phyloP scores from a whole-genome alignment of 64 coral and sea anemone genomes.

The Pachyseris speciosa region DNA sequence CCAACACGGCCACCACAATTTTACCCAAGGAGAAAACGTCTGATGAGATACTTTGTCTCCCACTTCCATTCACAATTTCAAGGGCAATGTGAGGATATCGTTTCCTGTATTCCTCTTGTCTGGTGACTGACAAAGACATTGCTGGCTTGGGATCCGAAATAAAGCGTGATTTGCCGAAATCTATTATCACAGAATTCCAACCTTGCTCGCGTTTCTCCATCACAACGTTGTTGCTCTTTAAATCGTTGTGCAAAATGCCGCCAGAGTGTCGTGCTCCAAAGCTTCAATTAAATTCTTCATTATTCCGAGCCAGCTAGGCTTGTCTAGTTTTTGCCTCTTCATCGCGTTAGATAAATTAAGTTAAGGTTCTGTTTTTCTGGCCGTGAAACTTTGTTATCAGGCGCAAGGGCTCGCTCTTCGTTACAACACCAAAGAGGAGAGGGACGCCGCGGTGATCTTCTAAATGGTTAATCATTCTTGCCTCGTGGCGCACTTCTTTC shows the following conservation, averaged over 20 bases:
- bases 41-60: neutral
- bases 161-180: neutral
- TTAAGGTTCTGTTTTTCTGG: neutral
- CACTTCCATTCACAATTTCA: neutral
- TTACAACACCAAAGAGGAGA: neutral
- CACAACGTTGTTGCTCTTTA: neutral
- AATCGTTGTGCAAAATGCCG: neutral
- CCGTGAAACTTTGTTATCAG: slow-evolving; percentile 1
- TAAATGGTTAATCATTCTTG: neutral
- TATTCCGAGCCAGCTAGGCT: neutral
- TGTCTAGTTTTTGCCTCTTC: neutral
- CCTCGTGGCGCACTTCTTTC: neutral
- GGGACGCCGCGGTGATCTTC: neutral
- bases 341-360: neutral
- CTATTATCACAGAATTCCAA: neutral
- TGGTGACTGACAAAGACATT: neutral
- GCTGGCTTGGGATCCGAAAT: neutral
- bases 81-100: neutral
- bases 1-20: neutral
- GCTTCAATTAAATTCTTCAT: neutral
- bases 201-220: neutral
- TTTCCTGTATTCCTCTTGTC: neutral
- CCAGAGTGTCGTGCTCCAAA: neutral
- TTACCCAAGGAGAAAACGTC: neutral
- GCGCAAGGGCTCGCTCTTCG: neutral